These are phyloP conservation scores for Dreissena polymorpha DNA, from an alignment of 1,140 invertebrate species.

Conservation along the genomic window DNA sequence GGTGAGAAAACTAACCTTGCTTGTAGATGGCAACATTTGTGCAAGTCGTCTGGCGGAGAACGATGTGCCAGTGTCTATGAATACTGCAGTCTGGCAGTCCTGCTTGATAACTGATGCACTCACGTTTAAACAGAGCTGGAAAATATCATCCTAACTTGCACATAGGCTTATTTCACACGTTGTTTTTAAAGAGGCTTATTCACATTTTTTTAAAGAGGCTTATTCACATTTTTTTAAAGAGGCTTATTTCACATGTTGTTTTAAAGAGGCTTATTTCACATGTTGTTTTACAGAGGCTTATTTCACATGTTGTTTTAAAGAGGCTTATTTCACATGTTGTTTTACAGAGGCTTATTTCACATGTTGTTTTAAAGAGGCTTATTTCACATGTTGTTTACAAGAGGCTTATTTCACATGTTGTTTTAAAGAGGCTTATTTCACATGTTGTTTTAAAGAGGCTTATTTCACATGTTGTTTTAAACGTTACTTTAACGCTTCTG, in stretches of 20 bases:
- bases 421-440: not conserved
- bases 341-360: not conserved
- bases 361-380: not conserved
- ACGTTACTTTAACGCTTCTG: not conserved
- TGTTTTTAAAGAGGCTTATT: too few relatives aligned
- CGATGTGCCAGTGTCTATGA: constrained; percentile 61
- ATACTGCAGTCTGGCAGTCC: constrained; percentile 57
- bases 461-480: too few relatives aligned
- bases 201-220: too few relatives aligned
- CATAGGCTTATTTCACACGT: not conserved
- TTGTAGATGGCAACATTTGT: constrained; percentile 11
- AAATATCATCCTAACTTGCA: not conserved
- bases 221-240: not conserved
- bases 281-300: not conserved
- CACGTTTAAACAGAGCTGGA: constrained; percentile 58
- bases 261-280: not conserved
- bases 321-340: not conserved
- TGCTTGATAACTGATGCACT: constrained; percentile 30
- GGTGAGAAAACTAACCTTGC: not conserved
- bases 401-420: not conserved
- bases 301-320: not conserved
- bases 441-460: not conserved
- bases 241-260: not conserved
- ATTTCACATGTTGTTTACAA: not conserved
- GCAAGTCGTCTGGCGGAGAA: constrained; percentile 45